Evolutionary conservation across 2,797 vertebrate genomes (phyloP), one percentile per base, ranked within the genome.

Genomic region (Naso thynnoides): DNA sequence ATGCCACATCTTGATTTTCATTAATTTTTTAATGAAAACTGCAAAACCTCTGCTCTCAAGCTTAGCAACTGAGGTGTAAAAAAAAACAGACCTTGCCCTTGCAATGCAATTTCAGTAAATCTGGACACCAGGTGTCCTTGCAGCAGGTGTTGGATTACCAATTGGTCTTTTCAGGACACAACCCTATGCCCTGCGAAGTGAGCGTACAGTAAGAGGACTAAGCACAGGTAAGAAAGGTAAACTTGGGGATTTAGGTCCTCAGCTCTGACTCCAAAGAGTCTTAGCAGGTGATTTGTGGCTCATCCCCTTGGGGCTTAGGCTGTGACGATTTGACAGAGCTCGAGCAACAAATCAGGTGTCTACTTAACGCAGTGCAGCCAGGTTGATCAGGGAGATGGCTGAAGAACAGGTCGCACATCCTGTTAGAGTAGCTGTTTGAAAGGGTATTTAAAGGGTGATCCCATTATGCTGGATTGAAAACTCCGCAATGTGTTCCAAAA

Each of bases 241-340:
- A 95, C 88, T 81, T 91, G 71, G 91, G 94, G 94, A 96, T 95
- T 96, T 94, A 94, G 87, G 83, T 91, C 92, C 91, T 93, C 89
- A 93, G 94, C 89, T 84, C 92, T 88, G 93, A 92, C 94, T 95
- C 89, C 91, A 96, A 96, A 96, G 93, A 94, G 93, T 93, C 94
- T 94, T 95, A 95, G 94, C 90, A 92, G 94, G 95, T 96, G 96
- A 97, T 97, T 96, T 96, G 96, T 91, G 92, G 93, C 91, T 95
- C 93, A 96, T 95, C 94, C 94, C 49, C 54, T 89, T 9, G 0
- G 56, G 71, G 87, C 84, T 95, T 91, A 95, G 70, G 83, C 94
- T 95, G 95, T 95, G 93, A 94, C 90, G 93, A 94, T 82, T 90
- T 84, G 88, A 89, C 92, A 86, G 79, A 91, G 92, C 94, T 72